Base-by-base conservation (phyloP, 2,797 vertebrate species). In the Lacerta agilis region DNA sequence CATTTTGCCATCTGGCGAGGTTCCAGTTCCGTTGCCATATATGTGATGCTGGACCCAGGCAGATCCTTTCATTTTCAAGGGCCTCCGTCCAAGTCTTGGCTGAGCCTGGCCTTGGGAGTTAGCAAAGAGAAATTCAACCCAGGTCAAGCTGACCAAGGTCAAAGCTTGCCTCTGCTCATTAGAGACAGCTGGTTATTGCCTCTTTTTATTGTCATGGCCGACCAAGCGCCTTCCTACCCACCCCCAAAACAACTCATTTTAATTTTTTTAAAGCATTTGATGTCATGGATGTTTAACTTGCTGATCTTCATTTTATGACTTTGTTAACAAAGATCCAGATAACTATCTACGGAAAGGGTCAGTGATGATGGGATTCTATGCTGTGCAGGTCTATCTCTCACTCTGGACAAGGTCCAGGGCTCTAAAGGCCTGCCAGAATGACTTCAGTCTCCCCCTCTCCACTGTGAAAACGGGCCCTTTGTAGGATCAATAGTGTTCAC, bases 251-350 rank as follows among this genome's bases (percentile, higher is more conserved):
- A 64, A 23, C 25, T 36, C 80, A 64, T 55, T 49, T 77, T 67
- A 29, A 77, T 83, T 83, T 87, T 76, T 69, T 6, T 38, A 82
- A 88, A 69, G 73, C 61, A 88, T 88, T 88, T 83, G 86, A 88
- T 36, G 61, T 77, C 27, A 55, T 85, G 88, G 78, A 41, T 49
- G 45, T 80, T 88, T 55, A 80, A 49, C 73, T 79, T 36, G 71
- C 61, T 76, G n/a, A 13, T 55, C 78, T 89, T 55, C 43, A 55
- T 89, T 89, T 77, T 86, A 64, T 25, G 0, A 25, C 18, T 2
- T 64, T 89, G 45, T 0, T 36, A 1, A 8, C 55, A 79, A 72
- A 58, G 77, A 61, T 29, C 64, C 41, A 93, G 38, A 61, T 85
- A 75, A 33, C 86, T 80, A 80, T 72, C 45, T 76, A 27, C 36